Conservation (phyloP, 2,113 vertebrate species). For the Merops nubicus region DNA sequence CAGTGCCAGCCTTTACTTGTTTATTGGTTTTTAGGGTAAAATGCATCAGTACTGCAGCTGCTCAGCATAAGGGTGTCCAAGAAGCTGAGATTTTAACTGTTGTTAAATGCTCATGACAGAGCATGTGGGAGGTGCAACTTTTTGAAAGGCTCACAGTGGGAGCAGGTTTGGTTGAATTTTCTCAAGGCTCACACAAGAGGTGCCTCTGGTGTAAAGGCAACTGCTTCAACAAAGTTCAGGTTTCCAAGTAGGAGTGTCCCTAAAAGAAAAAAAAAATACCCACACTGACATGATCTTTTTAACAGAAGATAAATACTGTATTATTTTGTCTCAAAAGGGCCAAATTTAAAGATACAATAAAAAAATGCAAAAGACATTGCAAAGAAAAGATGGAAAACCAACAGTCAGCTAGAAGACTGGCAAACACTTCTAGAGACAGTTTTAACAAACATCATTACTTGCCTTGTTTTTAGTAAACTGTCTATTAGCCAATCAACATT, state of each 20-base stretch:
- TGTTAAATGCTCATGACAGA: not conserved
- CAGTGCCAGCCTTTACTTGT: not conserved
- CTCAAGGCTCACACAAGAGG: not conserved
- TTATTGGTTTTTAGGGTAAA: not conserved
- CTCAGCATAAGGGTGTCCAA: accelerated
- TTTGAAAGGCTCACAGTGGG: not conserved
- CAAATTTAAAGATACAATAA: not conserved
- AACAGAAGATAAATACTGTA: not conserved
- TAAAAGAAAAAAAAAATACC: not conserved
- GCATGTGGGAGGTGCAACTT: not conserved
- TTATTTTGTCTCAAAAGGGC: not conserved
- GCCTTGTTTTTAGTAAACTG: not conserved
- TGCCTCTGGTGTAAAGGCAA: not conserved
- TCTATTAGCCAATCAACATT: not conserved
- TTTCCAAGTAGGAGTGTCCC: not conserved
- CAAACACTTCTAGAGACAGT: not conserved
- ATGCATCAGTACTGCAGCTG: not conserved
- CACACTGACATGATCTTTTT: accelerated
- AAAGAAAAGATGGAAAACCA: not conserved
- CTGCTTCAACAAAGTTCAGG: not conserved
- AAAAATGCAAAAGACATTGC: not conserved
- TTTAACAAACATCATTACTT: not conserved
- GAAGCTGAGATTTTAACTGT: not conserved
- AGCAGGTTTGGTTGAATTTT: not conserved
- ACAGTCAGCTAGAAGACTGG: not conserved